Evolutionary conservation across 2,113 vertebrate genomes (phyloP).

Genomic region (cattle (Bos taurus)): ARS-UCD2.0 NC_037346.1:29846501-29847000

Average conservation of each 20-base stretch:
- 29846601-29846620: fast-evolving
- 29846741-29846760: background rate
- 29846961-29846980: slow-evolving; percentile 44
- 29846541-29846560: background rate
- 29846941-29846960: slow-evolving; percentile 62
- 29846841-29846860: slow-evolving; percentile 45
- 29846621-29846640: background rate
- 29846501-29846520: background rate
- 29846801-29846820: background rate
- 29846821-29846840: slow-evolving; percentile 14
- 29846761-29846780: background rate
- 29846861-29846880: slow-evolving; percentile 6
- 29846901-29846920: slow-evolving; percentile 2
- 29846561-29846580: background rate
- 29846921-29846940: slow-evolving; percentile 51
- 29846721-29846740: background rate
- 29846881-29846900: slow-evolving; percentile 56
- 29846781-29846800: background rate
- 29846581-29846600: background rate
- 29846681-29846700: background rate
- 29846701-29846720: background rate
- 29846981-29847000: slow-evolving; percentile 50
- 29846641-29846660: background rate
- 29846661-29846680: background rate
- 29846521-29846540: background rate